Base-by-base conservation (phyloP, 2,888 invertebrate species). In the Ceratothoa steindachneri region DNA sequence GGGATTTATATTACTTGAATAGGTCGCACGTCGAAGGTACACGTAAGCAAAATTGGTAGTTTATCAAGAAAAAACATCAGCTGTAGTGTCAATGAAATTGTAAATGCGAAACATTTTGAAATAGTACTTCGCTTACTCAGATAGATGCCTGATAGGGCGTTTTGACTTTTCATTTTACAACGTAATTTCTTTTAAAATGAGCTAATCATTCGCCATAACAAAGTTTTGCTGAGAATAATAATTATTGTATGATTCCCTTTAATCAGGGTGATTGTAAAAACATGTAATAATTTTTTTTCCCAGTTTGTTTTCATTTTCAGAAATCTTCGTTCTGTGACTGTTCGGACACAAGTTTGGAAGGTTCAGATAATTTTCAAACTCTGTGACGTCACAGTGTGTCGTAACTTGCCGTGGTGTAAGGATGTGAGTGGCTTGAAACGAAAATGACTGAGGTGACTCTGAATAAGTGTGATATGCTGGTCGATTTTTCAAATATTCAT, bases 371-470 rank as follows among this genome's bases (percentile, higher is more conserved):
- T 55, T 55, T 55, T 55, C 55, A 55, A 55, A 55, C 9, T 55
- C 5, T 55, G 51, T 74, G 74, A 74, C 74, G 71, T 74, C 74
- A 74, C 71, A 76, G 75, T 76, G 52, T 72, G 67, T 55, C 55
- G 52, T 73, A 67, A 72, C 55, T 60, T 69, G 55, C 51, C 75
- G 69, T 31, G 22, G 66, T 15, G 75, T 55, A 65, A 30, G 68
- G 52, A 67, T 67, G 75, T 72, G 65, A 30, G 51, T 22, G 15
- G 24, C 19, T 7, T 22, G 55, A 22, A 15, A 22, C 7, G 55
- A 55, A 55, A 41, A 55, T 55, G 55, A 22, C 12, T 55, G 55
- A 55, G 24, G 55, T 55, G 55, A 55, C 7, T 15, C 7, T 55
- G 7, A 7, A 55, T 15, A 55, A 15, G 19, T 55, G 55, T 55